phyloP scores from a whole-genome alignment of 2,797 vertebrate species.

The Champsocephalus esox region DNA sequence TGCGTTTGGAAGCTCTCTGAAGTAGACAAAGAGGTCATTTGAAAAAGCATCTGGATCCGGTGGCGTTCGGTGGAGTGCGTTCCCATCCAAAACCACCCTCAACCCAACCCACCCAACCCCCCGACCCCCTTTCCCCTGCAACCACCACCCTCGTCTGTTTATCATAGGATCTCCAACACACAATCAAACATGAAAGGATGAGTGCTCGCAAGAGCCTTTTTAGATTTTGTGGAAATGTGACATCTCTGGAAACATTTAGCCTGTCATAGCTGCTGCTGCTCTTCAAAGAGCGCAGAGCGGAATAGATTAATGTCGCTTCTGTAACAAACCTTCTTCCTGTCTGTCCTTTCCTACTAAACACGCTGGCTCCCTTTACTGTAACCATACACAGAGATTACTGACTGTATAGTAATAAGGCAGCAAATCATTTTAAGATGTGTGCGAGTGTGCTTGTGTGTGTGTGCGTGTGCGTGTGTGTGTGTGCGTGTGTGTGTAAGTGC shows the following conservation, averaged over 20 bases:
- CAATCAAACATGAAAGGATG: constrained; percentile 91
- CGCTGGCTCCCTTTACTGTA: constrained; percentile 61
- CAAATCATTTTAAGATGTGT: constrained; percentile 75
- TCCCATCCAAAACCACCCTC: constrained; percentile 68
- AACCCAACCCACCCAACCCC: constrained; percentile 39
- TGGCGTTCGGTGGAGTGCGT: constrained; percentile 60
- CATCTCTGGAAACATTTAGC: constrained; percentile 89
- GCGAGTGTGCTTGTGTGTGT: constrained; percentile 15
- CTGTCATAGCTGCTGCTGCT: constrained; percentile 83
- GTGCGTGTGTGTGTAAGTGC: constrained; percentile 31
- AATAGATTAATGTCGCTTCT: constrained; percentile 87
- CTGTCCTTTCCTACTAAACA: constrained; percentile 74
- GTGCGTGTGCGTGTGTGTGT: not conserved
- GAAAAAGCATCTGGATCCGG: constrained; percentile 85
- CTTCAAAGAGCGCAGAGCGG: constrained; percentile 84
- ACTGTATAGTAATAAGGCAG: constrained; percentile 57
- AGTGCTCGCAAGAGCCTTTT: constrained; percentile 85
- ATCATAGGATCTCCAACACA: constrained; percentile 88
- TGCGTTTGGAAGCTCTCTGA: constrained; percentile 72
- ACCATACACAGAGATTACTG: constrained; percentile 66
- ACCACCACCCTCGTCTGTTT: constrained; percentile 84
- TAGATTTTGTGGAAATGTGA: constrained; percentile 88
- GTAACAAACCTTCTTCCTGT: constrained; percentile 85
- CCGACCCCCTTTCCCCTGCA: constrained; percentile 60
- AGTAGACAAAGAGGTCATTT: constrained; percentile 85